A percentile compares a stretch with the other conserved stretches of the same genome.
Conservation (phyloP, 1,140 invertebrate genomes). For the Pseudomyrmex concolor region DNA sequence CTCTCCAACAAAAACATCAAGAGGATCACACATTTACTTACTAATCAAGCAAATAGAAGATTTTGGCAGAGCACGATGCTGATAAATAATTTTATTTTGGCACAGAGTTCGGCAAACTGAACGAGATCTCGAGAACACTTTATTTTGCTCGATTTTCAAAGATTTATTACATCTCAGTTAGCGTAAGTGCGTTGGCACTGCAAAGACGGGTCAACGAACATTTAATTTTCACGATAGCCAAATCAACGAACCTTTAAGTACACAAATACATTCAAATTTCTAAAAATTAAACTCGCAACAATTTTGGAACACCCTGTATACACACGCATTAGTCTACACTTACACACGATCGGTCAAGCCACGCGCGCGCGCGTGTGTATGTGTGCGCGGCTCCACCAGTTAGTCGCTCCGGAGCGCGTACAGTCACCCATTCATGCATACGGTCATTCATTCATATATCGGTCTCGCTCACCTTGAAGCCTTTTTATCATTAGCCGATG, state of each 20-base stretch:
- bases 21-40: not conserved
- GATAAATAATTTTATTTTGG: not conserved
- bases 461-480: conserved; percentile 80
- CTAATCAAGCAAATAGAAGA: not conserved
- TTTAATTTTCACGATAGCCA: not conserved
- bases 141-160: no score
- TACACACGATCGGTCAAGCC: conserved; percentile 8
- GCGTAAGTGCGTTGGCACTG: no score
- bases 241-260: no score
- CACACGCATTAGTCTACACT: conserved; percentile 9
- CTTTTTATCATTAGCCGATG: conserved; percentile 74
- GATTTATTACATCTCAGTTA: no score
- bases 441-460: conserved; percentile 83
- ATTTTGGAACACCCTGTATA: conserved; percentile 12
- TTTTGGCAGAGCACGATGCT: not conserved
- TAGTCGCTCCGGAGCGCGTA: conserved; percentile 61
- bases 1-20: not conserved
- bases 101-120: no score
- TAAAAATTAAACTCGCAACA: not conserved
- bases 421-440: conserved; percentile 80
- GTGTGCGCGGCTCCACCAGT: conserved; percentile 44
- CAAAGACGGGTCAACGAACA: no score
- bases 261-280: not conserved
- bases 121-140: no score
- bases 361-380: conserved; percentile 10